Evolutionary conservation across 2,888 invertebrate genomes (phyloP), one percentile per base, ranked within the genome.

Genomic region (Eilema griseolum): DNA sequence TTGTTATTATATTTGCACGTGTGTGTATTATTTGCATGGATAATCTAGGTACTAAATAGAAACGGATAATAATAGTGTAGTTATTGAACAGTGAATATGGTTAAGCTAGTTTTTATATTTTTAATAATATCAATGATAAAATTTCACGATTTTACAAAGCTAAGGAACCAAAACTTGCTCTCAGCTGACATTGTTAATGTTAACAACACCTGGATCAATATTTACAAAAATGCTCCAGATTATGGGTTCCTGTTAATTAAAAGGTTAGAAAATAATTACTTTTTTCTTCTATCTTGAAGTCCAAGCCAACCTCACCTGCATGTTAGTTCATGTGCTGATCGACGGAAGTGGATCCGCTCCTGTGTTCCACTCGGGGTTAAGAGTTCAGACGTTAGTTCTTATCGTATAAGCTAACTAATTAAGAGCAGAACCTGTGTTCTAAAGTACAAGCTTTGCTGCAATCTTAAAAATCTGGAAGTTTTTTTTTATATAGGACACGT

Each of bases 171-270:
- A 20, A 52, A 52, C 28, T 52, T 64, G 31, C 12, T 57, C 12
- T 16, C 57, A 24, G 8, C 7, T 10, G 65, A 65, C 12, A 24
- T 57, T 24, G 11, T 24, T 3, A 65, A 65, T 24, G 52, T 65
- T 56, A 57, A 57, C 31, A 65, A 2, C 10, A 56, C 65, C 33
- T 65, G 65, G 65, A 3, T 16, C 16, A 24, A 65, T 20, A 65
- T 65, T 7, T 65, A 65, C 16, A 56, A 52, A 33, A 65, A 65
- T 24, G 65, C 65, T 8, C 65, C 23, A 2, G 23, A 57, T 7
- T 24, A 33, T 57, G 65, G 57, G 1, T 57, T 65, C 11, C 16
- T 65, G n/a, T 16, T 65, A 2, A 33, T 57, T 5, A 65, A 31
- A 20, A 65, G 65, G 65, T 57, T 23, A 23, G 12, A 23, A 24